Evolutionary conservation across 2,113 vertebrate species (phyloP).

Genomic region (Lycaon pictus): DNA sequence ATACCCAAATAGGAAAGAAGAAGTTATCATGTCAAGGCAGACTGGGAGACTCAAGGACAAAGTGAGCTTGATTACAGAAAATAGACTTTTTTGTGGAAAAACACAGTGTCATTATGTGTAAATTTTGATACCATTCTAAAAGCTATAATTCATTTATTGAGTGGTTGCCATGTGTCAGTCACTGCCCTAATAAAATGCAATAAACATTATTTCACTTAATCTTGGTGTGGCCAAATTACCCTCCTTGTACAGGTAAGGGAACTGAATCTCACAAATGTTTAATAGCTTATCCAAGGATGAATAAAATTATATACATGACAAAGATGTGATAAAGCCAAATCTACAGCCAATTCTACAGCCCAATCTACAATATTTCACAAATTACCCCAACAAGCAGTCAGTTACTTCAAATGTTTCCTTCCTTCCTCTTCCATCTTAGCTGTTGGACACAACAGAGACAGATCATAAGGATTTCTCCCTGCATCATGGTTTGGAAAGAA

Average conservation of each 20-base stretch:
- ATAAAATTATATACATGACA: background rate
- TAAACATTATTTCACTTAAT: background rate
- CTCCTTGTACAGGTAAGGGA: conserved; percentile 5
- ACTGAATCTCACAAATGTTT: conserved; percentile 34
- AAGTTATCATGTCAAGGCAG: background rate
- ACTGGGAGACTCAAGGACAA: background rate
- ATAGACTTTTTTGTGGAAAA: background rate
- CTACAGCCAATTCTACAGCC: background rate
- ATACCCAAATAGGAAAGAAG: background rate
- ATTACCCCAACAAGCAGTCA: background rate
- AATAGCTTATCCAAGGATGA: background rate
- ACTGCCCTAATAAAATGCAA: conserved; percentile 1
- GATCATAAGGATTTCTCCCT: background rate
- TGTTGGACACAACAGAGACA: background rate
- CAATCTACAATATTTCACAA: background rate
- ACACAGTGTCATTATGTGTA: background rate
- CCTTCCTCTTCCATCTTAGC: background rate
- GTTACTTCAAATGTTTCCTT: background rate
- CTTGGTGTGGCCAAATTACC: background rate
- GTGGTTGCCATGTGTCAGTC: background rate
- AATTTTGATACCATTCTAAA: background rate
- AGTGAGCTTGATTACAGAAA: background rate
- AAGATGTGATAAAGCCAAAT: background rate
- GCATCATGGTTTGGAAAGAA: background rate
- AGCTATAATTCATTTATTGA: conserved; percentile 11